Evolutionary conservation across 2,888 invertebrate species (phyloP).

Genomic region (Dasysyrphus tricinctus): DNA sequence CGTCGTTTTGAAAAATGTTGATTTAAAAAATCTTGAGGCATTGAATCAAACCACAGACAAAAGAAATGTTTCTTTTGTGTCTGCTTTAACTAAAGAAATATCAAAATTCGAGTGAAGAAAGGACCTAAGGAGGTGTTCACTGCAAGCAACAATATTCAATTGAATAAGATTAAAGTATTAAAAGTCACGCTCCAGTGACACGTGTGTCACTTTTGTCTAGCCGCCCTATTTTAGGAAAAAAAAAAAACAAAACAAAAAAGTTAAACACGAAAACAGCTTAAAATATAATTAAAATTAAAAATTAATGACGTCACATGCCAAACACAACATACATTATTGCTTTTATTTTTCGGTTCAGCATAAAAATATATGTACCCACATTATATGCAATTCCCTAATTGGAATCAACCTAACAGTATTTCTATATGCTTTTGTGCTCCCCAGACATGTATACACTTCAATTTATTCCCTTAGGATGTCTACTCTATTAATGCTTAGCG

Average conservation of each 20-base stretch:
- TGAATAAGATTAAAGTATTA: conserved; percentile 15
- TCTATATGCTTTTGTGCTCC: neutral
- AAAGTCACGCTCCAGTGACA: conserved; percentile 27
- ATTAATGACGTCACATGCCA: conserved; percentile 51
- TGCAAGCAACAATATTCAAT: neutral
- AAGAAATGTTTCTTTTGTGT: too few species aligned
- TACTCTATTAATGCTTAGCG: neutral
- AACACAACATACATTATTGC: neutral
- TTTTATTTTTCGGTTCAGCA: conserved; percentile 11
- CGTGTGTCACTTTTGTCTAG: conserved; percentile 29
- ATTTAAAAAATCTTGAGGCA: too few species aligned
- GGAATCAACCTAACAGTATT: conserved; percentile 44
- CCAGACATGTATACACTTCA: conserved; percentile 24
- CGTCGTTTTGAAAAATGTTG: too few species aligned
- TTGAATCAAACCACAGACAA: too few species aligned
- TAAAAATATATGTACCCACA: conserved; percentile 19
- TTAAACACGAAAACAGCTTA: conserved; percentile 19
- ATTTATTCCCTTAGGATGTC: conserved; percentile 20
- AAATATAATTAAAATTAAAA: conserved; percentile 65
- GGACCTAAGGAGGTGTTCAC: neutral
- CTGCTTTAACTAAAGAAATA: too few species aligned
- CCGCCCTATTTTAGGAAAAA: conserved; percentile 6
- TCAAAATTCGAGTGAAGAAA: too few species aligned
- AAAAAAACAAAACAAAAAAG: neutral
- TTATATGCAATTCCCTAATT: conserved; percentile 60